Percentiles rank a stretch among this genome's conserved stretches.
Conservation (phyloP, 2,797 vertebrate species). For the Fistularia commersonii region DNA sequence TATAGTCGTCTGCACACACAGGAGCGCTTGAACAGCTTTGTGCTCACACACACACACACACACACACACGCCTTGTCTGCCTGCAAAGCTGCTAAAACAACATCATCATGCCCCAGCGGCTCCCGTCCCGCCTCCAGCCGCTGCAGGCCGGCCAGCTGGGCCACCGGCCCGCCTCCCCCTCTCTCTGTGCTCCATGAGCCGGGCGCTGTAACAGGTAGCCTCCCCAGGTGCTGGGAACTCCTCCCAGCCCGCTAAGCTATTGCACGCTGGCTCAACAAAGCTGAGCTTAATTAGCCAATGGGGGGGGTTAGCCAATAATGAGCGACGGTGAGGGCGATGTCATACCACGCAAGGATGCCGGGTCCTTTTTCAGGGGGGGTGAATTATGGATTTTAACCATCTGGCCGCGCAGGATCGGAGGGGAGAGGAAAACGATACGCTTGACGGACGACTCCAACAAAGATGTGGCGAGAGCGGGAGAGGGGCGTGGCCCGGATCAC, state of each 20-base stretch:
- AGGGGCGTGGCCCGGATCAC: slow-evolving; percentile 88
- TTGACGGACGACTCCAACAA: slow-evolving; percentile 92
- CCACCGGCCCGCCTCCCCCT: slow-evolving; percentile 14
- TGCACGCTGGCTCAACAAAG: slow-evolving; percentile 83
- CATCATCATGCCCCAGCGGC: slow-evolving; percentile 72
- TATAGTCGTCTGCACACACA: too few relatives aligned
- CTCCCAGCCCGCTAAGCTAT: slow-evolving; percentile 81
- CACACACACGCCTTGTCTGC: too few relatives aligned
- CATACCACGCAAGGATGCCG: slow-evolving; percentile 75
- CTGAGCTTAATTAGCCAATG: slow-evolving; percentile 93
- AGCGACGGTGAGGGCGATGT: slow-evolving; percentile 66
- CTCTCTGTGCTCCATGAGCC: slow-evolving; percentile 67
- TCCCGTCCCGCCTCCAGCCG: slow-evolving; percentile 16
- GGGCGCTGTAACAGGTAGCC: slow-evolving; percentile 84
- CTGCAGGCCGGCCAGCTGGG: slow-evolving; percentile 78
- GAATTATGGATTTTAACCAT: slow-evolving; percentile 99
- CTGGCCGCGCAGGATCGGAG: slow-evolving; percentile 83
- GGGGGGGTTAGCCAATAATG: slow-evolving; percentile 78
- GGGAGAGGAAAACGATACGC: slow-evolving; percentile 61
- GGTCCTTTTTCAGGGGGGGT: slow-evolving; percentile 66
- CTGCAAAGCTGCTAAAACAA: slow-evolving; percentile 75
- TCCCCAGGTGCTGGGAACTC: slow-evolving; percentile 86
- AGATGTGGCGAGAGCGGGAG: slow-evolving; percentile 79
- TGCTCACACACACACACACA: too few relatives aligned
- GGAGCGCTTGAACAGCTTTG: too few relatives aligned